Evolutionary conservation across 2,888 invertebrate genomes (phyloP).

Genomic region (Metellina segmentata): DNA sequence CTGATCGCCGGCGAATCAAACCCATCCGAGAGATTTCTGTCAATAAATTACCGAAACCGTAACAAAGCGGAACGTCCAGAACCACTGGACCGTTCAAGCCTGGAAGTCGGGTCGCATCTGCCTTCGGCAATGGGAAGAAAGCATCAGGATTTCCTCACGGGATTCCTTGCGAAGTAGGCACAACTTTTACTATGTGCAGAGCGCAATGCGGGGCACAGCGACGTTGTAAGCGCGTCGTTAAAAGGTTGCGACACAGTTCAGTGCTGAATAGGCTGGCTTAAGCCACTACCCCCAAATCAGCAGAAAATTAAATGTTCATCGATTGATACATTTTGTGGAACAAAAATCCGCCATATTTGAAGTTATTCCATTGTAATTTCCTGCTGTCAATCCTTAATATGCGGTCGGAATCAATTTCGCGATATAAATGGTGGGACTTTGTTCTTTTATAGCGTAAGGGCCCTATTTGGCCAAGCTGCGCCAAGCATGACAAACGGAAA

Average conservation of each 20-base stretch:
- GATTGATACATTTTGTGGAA: not conserved
- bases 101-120: not conserved
- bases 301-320: not conserved
- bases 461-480: too few relatives aligned
- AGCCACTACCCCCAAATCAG: not conserved
- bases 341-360: not conserved
- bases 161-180: not conserved
- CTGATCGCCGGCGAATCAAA: not conserved
- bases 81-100: conserved; percentile 51
- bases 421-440: too few relatives aligned
- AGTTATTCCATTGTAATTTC: not conserved
- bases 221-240: not conserved
- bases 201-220: not conserved
- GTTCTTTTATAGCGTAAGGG: too few relatives aligned
- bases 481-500: too few relatives aligned
- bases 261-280: too few relatives aligned
- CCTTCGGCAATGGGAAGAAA: not conserved
- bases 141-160: not conserved
- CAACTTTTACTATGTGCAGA: not conserved
- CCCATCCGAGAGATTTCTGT: not conserved
- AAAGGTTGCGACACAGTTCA: not conserved
- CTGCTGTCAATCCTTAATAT: not conserved
- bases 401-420: too few relatives aligned
- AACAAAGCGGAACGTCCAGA: conserved; percentile 54
- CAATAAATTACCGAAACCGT: conserved; percentile 32